Percentiles rank a stretch among this genome's conserved stretches.
These are phyloP conservation scores for Arvicanthis niloticus DNA, from an alignment of 2,113 vertebrate species.

Conservation along the genomic window DNA sequence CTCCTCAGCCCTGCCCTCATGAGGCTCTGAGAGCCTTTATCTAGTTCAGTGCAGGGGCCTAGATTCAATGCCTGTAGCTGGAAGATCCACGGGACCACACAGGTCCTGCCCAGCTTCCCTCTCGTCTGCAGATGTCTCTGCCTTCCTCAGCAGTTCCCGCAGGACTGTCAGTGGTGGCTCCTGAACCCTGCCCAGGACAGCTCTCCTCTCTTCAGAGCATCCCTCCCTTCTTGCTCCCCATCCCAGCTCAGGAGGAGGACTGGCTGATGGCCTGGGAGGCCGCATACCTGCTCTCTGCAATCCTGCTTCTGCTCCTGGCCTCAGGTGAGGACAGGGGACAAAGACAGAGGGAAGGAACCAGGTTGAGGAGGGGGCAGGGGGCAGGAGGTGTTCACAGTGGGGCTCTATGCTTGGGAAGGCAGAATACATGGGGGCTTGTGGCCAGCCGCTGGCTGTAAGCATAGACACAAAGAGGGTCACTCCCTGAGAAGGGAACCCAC, in stretches of 20 bases:
- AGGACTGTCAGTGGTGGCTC: not conserved
- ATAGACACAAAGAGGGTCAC: not conserved
- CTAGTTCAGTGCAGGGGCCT: not conserved
- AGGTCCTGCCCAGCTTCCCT: too few relatives aligned
- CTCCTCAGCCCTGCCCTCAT: fast-evolving
- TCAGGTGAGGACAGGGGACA: slow-evolving; percentile 10
- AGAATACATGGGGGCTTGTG: fast-evolving
- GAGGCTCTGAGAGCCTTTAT: not conserved
- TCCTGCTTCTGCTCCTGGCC: slow-evolving; percentile 39
- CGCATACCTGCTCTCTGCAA: fast-evolving
- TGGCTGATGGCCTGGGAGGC: slow-evolving; percentile 1
- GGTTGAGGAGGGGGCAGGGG: not conserved
- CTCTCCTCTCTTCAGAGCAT: not conserved
- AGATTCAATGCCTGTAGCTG: too few relatives aligned
- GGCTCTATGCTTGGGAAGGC: not conserved
- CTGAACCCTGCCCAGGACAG: not conserved
- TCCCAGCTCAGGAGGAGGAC: not conserved
- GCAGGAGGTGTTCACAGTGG: not conserved
- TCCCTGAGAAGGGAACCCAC: not conserved
- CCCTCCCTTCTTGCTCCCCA: not conserved
- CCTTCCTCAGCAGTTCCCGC: not conserved
- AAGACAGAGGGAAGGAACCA: not conserved
- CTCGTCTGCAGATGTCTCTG: fast-evolving
- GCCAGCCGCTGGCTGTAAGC: not conserved
- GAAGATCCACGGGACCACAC: not conserved